These are phyloP conservation scores for Neuroscelio doddi DNA, from an alignment of 2,888 invertebrate species.

Conservation along the genomic window DNA sequence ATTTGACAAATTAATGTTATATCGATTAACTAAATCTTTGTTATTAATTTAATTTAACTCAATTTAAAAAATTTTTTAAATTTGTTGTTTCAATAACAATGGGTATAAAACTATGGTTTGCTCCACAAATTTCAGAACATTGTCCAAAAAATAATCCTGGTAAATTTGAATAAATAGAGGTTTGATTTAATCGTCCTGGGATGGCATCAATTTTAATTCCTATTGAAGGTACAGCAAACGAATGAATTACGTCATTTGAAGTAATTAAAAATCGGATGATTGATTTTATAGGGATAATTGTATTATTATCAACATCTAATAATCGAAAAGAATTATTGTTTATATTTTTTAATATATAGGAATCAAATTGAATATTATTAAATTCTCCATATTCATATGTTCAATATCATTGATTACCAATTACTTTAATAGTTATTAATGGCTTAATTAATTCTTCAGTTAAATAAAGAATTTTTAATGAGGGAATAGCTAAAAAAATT, in stretches of 20 bases:
- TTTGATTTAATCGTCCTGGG: constrained; percentile 79
- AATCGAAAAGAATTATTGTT: constrained; percentile 74
- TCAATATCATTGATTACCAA: constrained; percentile 81
- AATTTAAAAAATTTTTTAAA: constrained; percentile 63
- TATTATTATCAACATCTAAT: constrained; percentile 79
- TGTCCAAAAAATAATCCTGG: constrained; percentile 81
- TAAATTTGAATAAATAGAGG: constrained; percentile 64
- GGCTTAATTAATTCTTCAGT: constrained; percentile 78
- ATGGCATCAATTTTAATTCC: constrained; percentile 80
- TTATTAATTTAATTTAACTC: constrained; percentile 75
- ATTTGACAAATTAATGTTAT: constrained; percentile 49
- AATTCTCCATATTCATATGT: constrained; percentile 80
- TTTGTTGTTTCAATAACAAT: constrained; percentile 79
- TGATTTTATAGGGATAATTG: constrained; percentile 76
- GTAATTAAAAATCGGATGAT: constrained; percentile 79
- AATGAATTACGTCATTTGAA: constrained; percentile 79
- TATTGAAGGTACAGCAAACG: constrained; percentile 78
- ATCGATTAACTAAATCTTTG: constrained; percentile 47
- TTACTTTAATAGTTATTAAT: constrained; percentile 76
- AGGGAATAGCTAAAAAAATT: constrained; percentile 78
- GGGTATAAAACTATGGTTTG: constrained; percentile 87
- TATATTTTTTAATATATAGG: constrained; percentile 75
- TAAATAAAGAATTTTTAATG: constrained; percentile 76
- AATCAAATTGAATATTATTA: constrained; percentile 76
- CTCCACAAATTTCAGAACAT: constrained; percentile 88